phyloP scores from a whole-genome alignment of 2,797 vertebrate species.

The Enoplosus armatus region DNA sequence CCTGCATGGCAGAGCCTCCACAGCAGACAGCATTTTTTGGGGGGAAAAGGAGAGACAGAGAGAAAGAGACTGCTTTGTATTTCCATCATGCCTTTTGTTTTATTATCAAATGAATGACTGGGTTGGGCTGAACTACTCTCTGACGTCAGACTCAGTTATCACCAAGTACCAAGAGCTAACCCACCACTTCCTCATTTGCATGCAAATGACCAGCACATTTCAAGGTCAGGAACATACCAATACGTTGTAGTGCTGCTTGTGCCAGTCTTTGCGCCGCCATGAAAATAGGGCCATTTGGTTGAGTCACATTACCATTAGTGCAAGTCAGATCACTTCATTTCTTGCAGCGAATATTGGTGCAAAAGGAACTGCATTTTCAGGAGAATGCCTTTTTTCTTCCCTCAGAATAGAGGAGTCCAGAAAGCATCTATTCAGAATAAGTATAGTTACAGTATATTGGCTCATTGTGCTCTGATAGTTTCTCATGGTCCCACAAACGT shows the following conservation, averaged over 20 bases:
- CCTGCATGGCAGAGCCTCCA: neutral
- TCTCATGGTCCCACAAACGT: neutral
- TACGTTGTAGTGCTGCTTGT: slow-evolving; percentile 13
- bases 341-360: neutral
- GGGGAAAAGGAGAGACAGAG: neutral
- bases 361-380: neutral
- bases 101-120: slow-evolving; percentile 31
- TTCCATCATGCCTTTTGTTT: slow-evolving; percentile 27
- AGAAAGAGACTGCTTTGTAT: slow-evolving; percentile 4
- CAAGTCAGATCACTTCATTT: slow-evolving; percentile 2
- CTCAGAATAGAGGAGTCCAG: neutral
- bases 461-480: slow-evolving; percentile 3
- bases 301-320: neutral
- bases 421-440: neutral
- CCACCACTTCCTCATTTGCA: slow-evolving; percentile 48
- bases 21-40: neutral
- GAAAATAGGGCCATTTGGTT: slow-evolving; percentile 15
- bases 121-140: slow-evolving; percentile 2
- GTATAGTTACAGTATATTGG: neutral
- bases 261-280: neutral
- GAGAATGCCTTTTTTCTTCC: neutral
- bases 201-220: slow-evolving; percentile 42
- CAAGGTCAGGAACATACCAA: slow-evolving; percentile 39
- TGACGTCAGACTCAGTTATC: slow-evolving; percentile 41
- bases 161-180: slow-evolving; percentile 12